These are phyloP conservation scores for Aeoliscus strigatus DNA, from an alignment of 2,797 vertebrate genomes.

Conservation along the genomic window DNA sequence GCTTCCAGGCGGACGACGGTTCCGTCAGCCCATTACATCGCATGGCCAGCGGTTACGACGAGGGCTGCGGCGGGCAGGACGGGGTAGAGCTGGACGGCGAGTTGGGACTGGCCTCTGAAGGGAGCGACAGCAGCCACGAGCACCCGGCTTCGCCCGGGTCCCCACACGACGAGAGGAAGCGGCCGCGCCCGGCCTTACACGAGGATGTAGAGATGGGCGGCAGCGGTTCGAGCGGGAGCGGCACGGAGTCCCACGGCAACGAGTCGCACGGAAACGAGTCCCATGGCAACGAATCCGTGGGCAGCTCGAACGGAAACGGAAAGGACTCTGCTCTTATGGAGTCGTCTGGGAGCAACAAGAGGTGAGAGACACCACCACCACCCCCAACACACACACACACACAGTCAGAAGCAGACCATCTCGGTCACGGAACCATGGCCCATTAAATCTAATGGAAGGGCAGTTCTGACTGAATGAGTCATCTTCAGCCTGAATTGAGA, in stretches of 20 bases:
- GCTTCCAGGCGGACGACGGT: constrained; percentile 51
- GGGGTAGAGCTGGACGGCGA: constrained; percentile 51
- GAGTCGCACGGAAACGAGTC: constrained; percentile 79
- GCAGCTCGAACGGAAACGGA: constrained; percentile 71
- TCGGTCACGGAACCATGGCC: constrained; percentile 46
- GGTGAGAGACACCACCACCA: no score
- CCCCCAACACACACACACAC: no score
- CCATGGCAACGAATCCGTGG: constrained; percentile 79
- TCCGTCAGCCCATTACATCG: constrained; percentile 60
- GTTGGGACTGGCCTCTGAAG: constrained; percentile 70
- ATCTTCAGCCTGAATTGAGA: constrained; percentile 11
- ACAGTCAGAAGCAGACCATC: constrained; percentile 16
- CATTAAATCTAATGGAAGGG: constrained; percentile 29
- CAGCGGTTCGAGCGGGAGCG: constrained; percentile 80
- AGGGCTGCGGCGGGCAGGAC: constrained; percentile 52
- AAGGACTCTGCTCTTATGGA: constrained; percentile 82
- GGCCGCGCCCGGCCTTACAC: constrained; percentile 62
- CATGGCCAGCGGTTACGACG: constrained; percentile 74
- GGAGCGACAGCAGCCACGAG: constrained; percentile 72
- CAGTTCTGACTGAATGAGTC: constrained; percentile 34
- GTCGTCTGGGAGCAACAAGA: constrained; percentile 78
- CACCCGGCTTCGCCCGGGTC: constrained; percentile 36
- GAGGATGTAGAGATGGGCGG: constrained; percentile 86
- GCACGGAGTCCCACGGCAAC: constrained; percentile 80
- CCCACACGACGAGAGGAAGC: constrained; percentile 51